These are phyloP conservation scores for Lucilia cuprina DNA, from an alignment of 1,140 invertebrate species.

Conservation along the genomic window DNA sequence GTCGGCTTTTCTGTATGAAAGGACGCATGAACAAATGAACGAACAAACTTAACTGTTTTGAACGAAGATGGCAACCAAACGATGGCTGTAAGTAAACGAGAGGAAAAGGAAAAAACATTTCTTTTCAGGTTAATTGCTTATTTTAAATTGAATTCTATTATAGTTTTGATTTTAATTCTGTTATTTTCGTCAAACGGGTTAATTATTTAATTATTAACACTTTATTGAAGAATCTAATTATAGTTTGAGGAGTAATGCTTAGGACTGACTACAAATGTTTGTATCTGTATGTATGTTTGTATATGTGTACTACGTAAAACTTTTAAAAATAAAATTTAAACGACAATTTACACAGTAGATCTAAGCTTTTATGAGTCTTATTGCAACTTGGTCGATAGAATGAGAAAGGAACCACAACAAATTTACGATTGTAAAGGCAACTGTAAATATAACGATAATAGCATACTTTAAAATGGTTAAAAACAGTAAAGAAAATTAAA, in stretches of 20 bases:
- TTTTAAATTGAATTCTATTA: slow-evolving; percentile 15
- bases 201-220: slow-evolving; percentile 15
- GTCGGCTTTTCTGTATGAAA: slow-evolving; percentile 2
- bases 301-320: no score
- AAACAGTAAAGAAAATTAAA: no score
- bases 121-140: slow-evolving; percentile 4
- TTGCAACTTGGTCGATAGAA: no score
- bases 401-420: no score
- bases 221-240: slow-evolving; percentile 12
- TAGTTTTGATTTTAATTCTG: slow-evolving; percentile 1
- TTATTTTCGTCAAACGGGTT: slow-evolving; percentile 1
- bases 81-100: not conserved
- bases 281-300: no score
- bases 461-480: no score
- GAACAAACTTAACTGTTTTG: not conserved
- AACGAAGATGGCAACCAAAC: not conserved
- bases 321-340: no score
- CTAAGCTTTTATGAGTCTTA: no score
- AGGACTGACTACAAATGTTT: no score
- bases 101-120: not conserved
- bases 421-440: no score
- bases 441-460: no score
- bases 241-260: not conserved
- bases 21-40: slow-evolving; percentile 1
- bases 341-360: no score